Evolutionary conservation across 1,140 invertebrate genomes (phyloP).

Genomic region (Eriosoma lanigerum): DNA sequence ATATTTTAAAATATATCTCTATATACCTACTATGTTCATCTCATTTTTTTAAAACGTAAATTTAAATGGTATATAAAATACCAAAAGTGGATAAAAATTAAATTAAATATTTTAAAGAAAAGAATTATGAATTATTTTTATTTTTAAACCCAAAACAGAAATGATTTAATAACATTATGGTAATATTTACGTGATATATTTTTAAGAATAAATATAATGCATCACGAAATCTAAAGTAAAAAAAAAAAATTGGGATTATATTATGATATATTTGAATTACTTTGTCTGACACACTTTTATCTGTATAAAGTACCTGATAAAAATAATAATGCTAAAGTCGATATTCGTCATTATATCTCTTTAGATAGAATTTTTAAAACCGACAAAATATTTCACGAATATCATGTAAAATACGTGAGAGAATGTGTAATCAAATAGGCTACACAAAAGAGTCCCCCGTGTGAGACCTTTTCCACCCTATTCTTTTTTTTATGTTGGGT

Average conservation of each 20-base stretch:
- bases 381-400: constrained; percentile 4
- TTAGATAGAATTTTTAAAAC: constrained; percentile 17
- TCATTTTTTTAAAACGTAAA: too few species aligned
- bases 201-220: neutral
- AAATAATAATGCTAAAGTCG: neutral
- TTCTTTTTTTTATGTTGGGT: constrained; percentile 9
- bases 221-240: neutral
- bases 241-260: neutral
- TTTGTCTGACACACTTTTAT: neutral
- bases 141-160: too few species aligned
- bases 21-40: too few species aligned
- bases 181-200: neutral
- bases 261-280: neutral
- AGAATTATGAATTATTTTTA: too few species aligned
- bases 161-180: neutral
- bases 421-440: constrained; percentile 38
- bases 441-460: constrained; percentile 28
- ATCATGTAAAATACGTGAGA: constrained; percentile 28
- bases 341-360: constrained; percentile 13
- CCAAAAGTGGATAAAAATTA: too few species aligned
- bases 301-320: neutral
- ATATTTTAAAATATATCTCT: too few species aligned
- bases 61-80: too few species aligned
- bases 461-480: constrained; percentile 28
- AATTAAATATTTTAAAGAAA: too few species aligned